A percentile compares a stretch with the other conserved stretches of the same genome.
Evolutionary conservation across 53 echinoderm and acorn worm genomes (phyloP).

Genomic region (Echinarachnius parma): DNA sequence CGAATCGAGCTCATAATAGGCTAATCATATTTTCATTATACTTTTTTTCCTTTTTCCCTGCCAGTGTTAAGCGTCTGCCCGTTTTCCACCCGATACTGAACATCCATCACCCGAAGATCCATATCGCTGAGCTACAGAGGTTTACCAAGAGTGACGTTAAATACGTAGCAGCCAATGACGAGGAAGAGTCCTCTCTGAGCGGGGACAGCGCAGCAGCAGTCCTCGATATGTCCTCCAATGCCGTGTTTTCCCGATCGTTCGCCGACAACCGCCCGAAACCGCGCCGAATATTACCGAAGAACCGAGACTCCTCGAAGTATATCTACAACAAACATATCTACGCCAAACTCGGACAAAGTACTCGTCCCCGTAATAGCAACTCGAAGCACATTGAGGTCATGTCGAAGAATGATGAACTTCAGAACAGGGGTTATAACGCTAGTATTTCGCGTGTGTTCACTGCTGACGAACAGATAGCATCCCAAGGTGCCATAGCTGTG

Average conservation of each 20-base stretch:
- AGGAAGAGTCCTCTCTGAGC: constrained; percentile 13
- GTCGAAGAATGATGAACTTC: background rate
- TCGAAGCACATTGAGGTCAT: background rate
- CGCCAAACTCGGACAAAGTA: background rate
- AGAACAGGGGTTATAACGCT: background rate
- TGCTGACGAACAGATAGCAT: too few relatives aligned
- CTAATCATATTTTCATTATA: too few relatives aligned
- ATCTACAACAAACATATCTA: too few relatives aligned
- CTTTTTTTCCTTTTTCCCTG: too few relatives aligned
- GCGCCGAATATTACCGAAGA: constrained; percentile 21
- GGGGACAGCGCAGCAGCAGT: constrained; percentile 19
- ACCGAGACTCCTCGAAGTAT: background rate
- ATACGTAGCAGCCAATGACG: background rate
- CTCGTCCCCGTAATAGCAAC: background rate
- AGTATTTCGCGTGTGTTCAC: too few relatives aligned
- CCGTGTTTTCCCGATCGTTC: constrained; percentile 25
- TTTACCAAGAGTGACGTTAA: constrained; percentile 3
- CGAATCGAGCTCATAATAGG: too few relatives aligned
- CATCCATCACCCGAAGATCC: constrained; percentile 10
- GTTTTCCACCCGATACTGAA: too few relatives aligned
- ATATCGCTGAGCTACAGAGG: background rate
- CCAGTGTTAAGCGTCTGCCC: too few relatives aligned
- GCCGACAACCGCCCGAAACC: background rate
- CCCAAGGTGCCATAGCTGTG: too few relatives aligned
- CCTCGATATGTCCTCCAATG: constrained; percentile 2